Evolutionary conservation across 2,113 vertebrate genomes (phyloP).

Genomic region (Etheostoma cragini): DNA sequence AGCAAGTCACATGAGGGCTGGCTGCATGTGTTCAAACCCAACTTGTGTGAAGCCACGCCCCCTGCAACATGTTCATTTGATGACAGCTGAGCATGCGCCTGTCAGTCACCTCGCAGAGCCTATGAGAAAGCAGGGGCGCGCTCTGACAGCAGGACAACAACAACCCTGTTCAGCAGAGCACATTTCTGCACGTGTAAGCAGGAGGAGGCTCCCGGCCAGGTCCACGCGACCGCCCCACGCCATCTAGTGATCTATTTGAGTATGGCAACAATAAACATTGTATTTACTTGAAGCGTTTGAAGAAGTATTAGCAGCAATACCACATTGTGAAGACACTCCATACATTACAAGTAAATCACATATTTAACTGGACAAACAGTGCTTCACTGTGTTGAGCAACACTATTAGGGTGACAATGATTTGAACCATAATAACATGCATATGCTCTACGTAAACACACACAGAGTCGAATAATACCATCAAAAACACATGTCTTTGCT

Average conservation of each 20-base stretch:
- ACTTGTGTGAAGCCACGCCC: constrained; percentile 19
- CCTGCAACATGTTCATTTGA: accelerated
- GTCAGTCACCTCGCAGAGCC: constrained; percentile 32
- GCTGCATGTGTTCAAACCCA: constrained; percentile 42
- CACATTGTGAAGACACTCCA: background rate
- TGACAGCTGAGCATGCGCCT: accelerated
- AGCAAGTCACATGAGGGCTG: constrained; percentile 34
- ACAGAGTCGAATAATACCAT: background rate
- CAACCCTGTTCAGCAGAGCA: background rate
- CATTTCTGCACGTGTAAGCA: constrained; percentile 61
- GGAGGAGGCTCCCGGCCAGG: background rate
- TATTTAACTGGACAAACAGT: no score
- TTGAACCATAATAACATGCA: background rate
- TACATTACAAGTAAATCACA: background rate
- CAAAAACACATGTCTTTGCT: background rate
- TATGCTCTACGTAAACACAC: background rate
- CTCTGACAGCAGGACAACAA: constrained; percentile 24
- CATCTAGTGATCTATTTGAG: constrained; percentile 1
- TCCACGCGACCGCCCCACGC: background rate
- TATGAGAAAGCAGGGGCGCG: constrained; percentile 42
- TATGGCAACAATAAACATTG: background rate
- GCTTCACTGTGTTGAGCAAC: no score
- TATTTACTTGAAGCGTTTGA: no score
- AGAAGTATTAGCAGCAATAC: no score
- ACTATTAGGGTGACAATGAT: background rate